Percentiles rank a stretch among this genome's conserved stretches.
phyloP scores from a whole-genome alignment of 2,888 invertebrate species.

The Isoperla grammatica region DNA sequence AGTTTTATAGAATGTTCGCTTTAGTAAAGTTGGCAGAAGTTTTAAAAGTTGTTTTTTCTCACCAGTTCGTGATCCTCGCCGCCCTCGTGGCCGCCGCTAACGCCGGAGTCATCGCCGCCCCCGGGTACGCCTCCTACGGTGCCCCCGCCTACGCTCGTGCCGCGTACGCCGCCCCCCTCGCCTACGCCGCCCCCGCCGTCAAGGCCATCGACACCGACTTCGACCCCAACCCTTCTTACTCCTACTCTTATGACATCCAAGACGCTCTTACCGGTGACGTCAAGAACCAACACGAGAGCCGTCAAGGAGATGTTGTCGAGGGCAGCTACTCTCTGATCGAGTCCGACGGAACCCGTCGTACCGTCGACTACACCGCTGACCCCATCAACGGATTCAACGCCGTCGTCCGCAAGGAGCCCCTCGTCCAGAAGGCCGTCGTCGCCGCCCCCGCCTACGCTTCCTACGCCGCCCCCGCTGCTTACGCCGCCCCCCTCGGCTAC shows the following conservation, averaged over 20 bases:
- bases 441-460: conserved; percentile 9
- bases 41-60: no score
- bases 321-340: conserved; percentile 24
- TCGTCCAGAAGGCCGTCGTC: conserved; percentile 25
- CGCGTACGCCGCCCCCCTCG: conserved; percentile 23
- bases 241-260: conserved; percentile 22
- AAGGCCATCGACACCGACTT: conserved; percentile 5
- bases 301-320: conserved; percentile 21
- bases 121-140: no score
- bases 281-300: conserved; percentile 24
- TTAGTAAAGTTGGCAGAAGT: no score
- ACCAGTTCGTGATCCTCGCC: conserved; percentile 26
- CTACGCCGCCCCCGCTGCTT: not conserved
- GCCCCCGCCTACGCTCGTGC: conserved; percentile 30
- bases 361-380: conserved; percentile 25
- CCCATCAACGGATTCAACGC: conserved; percentile 26
- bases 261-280: conserved; percentile 24
- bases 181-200: conserved; percentile 18
- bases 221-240: conserved; percentile 26
- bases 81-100: conserved; percentile 30
- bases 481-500: conserved; percentile 8
- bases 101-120: no score
- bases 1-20: no score
- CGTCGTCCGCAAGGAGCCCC: conserved; percentile 17
- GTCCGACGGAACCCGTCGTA: conserved; percentile 22